Conservation (phyloP, 2,888 invertebrate species). For the Idaea aversata region DNA sequence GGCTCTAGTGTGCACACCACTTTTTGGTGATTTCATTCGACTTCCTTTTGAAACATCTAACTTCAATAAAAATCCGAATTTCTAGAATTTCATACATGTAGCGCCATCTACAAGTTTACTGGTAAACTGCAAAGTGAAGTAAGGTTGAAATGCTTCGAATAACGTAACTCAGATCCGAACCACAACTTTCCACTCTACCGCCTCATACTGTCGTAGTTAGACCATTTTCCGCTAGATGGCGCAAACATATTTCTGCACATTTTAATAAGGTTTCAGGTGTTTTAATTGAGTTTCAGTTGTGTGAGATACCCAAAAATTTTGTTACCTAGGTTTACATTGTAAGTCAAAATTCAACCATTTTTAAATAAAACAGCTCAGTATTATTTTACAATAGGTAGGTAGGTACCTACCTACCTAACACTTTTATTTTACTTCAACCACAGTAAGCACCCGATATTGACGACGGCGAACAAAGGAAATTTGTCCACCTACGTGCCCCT, state of each 20-base stretch:
- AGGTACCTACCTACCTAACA: no score
- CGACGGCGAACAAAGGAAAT: slow-evolving; percentile 36
- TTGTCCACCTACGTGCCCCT: slow-evolving; percentile 25
- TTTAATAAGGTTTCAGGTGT: background rate
- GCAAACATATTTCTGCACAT: background rate
- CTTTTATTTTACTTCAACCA: no score
- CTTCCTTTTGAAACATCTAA: no score
- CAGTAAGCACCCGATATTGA: slow-evolving; percentile 14
- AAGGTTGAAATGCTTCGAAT: background rate
- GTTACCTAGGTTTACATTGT: no score
- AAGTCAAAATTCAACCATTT: no score
- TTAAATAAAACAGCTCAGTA: no score
- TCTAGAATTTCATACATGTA: slow-evolving; percentile 9
- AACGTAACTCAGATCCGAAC: background rate
- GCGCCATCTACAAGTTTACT: slow-evolving; percentile 34
- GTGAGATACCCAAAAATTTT: no score
- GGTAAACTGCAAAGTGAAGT: background rate
- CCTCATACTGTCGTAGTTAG: slow-evolving; percentile 11
- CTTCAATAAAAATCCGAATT: background rate
- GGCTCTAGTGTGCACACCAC: no score
- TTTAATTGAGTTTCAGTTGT: no score
- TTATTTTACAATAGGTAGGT: no score
- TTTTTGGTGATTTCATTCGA: no score
- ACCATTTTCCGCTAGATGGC: slow-evolving; percentile 30
- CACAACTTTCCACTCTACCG: background rate